Percentiles rank a stretch among this genome's conserved stretches.
Evolutionary conservation across 2,113 vertebrate genomes (phyloP).

Genomic region (Cyrtonyx montezumae): DNA sequence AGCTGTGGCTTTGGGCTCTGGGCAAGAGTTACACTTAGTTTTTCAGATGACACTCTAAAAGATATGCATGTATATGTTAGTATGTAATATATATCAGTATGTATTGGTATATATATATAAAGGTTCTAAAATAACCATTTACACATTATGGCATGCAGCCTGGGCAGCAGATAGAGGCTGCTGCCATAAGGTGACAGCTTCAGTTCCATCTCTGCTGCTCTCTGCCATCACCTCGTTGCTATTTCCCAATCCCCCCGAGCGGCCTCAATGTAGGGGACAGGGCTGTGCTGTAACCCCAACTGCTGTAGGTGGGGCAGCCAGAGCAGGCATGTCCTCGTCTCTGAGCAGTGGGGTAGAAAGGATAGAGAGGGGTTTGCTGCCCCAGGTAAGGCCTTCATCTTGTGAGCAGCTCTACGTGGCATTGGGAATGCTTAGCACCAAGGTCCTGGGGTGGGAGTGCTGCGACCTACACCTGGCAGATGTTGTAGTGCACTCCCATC

Average conservation of each 20-base stretch:
- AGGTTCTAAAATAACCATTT: background rate
- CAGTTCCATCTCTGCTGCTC: background rate
- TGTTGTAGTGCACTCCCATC: conserved; percentile 82
- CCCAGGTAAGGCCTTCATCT: conserved; percentile 4
- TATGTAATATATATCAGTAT: background rate
- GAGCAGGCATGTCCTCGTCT: accelerated
- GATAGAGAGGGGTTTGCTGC: background rate
- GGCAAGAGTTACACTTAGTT: background rate
- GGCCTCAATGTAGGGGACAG: background rate
- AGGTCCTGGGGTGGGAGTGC: background rate
- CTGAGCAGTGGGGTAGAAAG: background rate
- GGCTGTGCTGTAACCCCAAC: background rate
- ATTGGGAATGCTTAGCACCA: background rate
- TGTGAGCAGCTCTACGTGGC: accelerated
- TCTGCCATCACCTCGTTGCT: background rate
- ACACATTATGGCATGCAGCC: background rate
- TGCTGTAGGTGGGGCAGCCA: accelerated
- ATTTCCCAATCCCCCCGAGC: background rate
- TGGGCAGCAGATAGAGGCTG: background rate
- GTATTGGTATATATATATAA: background rate
- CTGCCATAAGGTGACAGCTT: background rate
- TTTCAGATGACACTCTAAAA: background rate
- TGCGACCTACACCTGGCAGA: conserved; percentile 79
- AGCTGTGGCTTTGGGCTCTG: background rate
- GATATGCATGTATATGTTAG: background rate